Base-by-base conservation (phyloP, 2,797 vertebrate genomes). In the Parambassis ranga region DNA sequence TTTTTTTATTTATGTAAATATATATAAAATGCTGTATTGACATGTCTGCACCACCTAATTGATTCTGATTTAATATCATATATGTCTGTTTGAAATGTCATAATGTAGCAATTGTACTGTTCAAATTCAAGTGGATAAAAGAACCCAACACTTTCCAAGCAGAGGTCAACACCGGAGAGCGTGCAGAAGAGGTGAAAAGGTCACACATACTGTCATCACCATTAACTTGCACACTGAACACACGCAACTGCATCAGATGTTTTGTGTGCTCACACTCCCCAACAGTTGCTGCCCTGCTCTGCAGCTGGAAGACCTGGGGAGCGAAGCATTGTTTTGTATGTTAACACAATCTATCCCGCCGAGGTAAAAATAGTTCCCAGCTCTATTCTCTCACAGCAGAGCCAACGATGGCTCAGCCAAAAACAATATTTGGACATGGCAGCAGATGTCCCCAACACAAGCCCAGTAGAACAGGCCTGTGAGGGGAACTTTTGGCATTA, bases 351-450 rank as follows among this genome's bases (percentile, higher is more conserved):
- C 80, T 42, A 61, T 83, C 84, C 84, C 77, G 46, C 79, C 19
- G 77, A 47, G 84, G 81, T 87, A 89, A 89, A 90, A 91, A 91
- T 91, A 90, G 86, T 82, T 66, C 71, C 76, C 75, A 41, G 75
- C 78, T 83, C 82, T 82, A 81, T 87, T 86, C 85, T 87, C 71
- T 70, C 10, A 4, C 67, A 55, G 79, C 65, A 53, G 67, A 81
- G 81, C 77, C 82, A 79, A 74, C 65, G 43, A 67, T 15, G 16
- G 46, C 77, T 62, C 66, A 7, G 90, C 90, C 90, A 91, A 91
- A 84, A 87, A 88, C 88, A 91, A 91, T 89, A 89, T 90, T 90
- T 91, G 88, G 78, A 81, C 79, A 86, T 82, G 84, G 85, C 86
- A 88, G 86, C 90, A 91, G 90, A 91, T 90, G 89, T 89, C 84